Evolutionary conservation across 2,888 invertebrate genomes (phyloP).

Genomic region (Baccha elongata): DNA sequence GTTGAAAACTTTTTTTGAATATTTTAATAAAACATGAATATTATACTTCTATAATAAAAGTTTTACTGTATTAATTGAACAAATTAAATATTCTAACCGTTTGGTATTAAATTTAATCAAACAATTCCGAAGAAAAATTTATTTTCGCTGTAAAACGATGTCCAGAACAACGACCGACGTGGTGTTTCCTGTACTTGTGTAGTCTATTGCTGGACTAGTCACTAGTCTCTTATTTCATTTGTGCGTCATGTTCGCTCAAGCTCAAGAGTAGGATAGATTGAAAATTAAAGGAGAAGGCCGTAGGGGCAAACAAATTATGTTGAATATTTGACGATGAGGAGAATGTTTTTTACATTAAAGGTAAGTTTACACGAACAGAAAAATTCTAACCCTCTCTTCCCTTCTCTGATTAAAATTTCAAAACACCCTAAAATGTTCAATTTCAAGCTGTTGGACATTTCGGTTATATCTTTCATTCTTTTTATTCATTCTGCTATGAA

Average conservation of each 20-base stretch:
- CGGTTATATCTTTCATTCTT: too few relatives aligned
- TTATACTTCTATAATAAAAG: not conserved
- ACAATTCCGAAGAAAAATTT: constrained; percentile 54
- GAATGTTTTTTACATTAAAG: not conserved
- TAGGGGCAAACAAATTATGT: constrained; percentile 14
- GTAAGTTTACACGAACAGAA: not conserved
- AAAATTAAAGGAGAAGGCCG: constrained; percentile 1
- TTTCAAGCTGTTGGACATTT: too few relatives aligned
- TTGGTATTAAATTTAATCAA: constrained; percentile 31
- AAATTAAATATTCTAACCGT: not conserved
- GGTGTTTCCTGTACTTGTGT: constrained; percentile 56
- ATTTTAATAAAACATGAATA: not conserved
- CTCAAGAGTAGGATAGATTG: constrained; percentile 39
- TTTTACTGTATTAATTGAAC: not conserved
- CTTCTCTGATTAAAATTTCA: too few relatives aligned
- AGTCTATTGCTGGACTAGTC: too few relatives aligned
- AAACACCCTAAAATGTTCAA: too few relatives aligned
- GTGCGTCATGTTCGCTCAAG: constrained; percentile 62
- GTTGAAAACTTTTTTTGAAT: constrained; percentile 1
- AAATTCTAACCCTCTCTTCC: too few relatives aligned
- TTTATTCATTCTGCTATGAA: too few relatives aligned
- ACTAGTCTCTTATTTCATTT: constrained; percentile 32
- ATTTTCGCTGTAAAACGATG: constrained; percentile 12
- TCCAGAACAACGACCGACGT: constrained; percentile 69
- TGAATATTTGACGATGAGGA: not conserved